phyloP scores from a whole-genome alignment of 1,140 invertebrate species.

The Drosophila paulistorum region DNA sequence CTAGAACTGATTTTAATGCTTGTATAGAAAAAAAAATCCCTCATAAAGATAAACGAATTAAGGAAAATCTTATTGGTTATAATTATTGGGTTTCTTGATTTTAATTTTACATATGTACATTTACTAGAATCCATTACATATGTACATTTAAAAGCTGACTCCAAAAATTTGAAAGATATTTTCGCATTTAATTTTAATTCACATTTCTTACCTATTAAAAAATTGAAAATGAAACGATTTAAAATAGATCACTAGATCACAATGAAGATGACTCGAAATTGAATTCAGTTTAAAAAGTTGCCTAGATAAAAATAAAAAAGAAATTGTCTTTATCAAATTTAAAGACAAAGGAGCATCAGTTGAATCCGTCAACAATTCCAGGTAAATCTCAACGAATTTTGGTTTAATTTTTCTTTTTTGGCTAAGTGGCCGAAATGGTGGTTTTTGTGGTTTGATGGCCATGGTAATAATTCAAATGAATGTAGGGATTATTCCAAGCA shows the following conservation, averaged over 20 bases:
- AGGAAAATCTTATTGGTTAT: neutral
- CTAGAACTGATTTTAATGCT: neutral
- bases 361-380: slow-evolving; percentile 24
- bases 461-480: slow-evolving; percentile 78
- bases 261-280: neutral
- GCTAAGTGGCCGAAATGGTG: slow-evolving; percentile 41
- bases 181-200: no score
- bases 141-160: no score
- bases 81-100: no score
- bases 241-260: no score
- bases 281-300: neutral
- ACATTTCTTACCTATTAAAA: no score
- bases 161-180: no score
- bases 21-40: neutral
- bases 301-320: neutral
- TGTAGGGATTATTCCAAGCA: slow-evolving; percentile 71
- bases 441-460: slow-evolving; percentile 38
- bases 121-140: no score
- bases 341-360: neutral
- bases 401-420: slow-evolving; percentile 38
- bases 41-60: neutral
- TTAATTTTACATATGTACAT: no score
- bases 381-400: slow-evolving; percentile 30
- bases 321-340: neutral
- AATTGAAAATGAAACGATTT: no score